phyloP scores from a whole-genome alignment of 53 echinoderm and acorn worm genomes.

The Patiria pectinifera region DNA sequence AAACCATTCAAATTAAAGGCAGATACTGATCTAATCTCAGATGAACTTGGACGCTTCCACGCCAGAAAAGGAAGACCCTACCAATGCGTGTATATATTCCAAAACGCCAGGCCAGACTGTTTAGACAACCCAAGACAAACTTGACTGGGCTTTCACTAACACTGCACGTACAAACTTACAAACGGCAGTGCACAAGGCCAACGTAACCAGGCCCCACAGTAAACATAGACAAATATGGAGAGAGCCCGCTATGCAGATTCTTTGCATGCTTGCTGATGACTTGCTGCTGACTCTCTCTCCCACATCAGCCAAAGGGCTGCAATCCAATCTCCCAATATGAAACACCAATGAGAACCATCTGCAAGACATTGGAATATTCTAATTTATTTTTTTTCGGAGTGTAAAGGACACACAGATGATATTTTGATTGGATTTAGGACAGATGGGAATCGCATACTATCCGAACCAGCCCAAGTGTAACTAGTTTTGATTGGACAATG shows the following conservation, averaged over 20 bases:
- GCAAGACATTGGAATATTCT: slow-evolving; percentile 43
- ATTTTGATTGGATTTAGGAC: slow-evolving; percentile 23
- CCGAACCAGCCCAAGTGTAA: background rate
- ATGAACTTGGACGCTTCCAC: background rate
- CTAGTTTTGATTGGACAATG: slow-evolving; percentile 5
- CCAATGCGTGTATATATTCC: background rate
- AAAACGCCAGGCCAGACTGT: slow-evolving; percentile 12
- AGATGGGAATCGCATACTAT: slow-evolving; percentile 6
- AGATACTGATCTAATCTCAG: background rate
- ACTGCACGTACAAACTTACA: background rate
- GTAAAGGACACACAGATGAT: slow-evolving; percentile 13
- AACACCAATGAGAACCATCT: slow-evolving; percentile 46
- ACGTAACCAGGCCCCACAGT: slow-evolving; percentile 49
- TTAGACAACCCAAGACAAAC: slow-evolving; percentile 24
- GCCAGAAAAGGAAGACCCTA: slow-evolving; percentile 8
- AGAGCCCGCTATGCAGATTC: slow-evolving; percentile 62
- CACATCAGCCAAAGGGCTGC: slow-evolving; percentile 34
- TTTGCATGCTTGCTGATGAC: slow-evolving; percentile 54
- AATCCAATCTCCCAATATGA: slow-evolving; percentile 20
- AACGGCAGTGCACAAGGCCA: slow-evolving; percentile 38
- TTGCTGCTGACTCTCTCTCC: slow-evolving; percentile 12
- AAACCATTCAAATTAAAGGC: background rate
- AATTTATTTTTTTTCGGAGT: background rate
- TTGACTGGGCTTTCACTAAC: slow-evolving; percentile 29
- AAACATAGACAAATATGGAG: slow-evolving; percentile 69